These are phyloP conservation scores for Spialia ferax DNA, from an alignment of 2,888 invertebrate genomes.

Conservation along the genomic window DNA sequence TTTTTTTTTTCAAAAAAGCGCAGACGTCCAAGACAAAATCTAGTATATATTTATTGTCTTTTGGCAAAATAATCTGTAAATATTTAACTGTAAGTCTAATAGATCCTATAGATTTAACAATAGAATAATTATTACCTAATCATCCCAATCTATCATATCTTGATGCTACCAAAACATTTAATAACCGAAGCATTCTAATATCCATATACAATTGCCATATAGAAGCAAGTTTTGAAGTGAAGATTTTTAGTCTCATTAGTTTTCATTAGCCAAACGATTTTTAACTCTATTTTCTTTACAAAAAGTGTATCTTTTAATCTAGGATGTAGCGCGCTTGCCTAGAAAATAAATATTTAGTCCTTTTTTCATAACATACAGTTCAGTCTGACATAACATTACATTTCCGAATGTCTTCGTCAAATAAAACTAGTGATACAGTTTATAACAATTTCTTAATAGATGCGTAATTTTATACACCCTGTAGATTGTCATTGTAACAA, in stretches of 20 bases:
- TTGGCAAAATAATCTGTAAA: not conserved
- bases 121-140: no score
- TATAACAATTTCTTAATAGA: constrained; percentile 3
- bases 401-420: no score
- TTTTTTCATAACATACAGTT: not conserved
- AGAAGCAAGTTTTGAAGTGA: no score
- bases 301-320: not conserved
- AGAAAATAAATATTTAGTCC: not conserved
- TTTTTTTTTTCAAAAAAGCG: not conserved
- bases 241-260: no score
- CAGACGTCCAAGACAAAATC: not conserved
- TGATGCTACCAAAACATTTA: no score
- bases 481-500: not conserved
- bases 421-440: not conserved
- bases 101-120: no score
- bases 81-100: not conserved
- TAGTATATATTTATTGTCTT: not conserved
- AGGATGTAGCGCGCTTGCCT: not conserved
- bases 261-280: no score
- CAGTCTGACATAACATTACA: no score
- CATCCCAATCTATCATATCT: no score
- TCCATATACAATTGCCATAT: no score
- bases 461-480: constrained; percentile 1
- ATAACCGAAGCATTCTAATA: no score
- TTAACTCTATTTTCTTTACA: no score